A percentile compares a stretch with the other conserved stretches of the same genome.
Evolutionary conservation across 2,888 invertebrate species (phyloP).

Genomic region (Leuctra nigra): DNA sequence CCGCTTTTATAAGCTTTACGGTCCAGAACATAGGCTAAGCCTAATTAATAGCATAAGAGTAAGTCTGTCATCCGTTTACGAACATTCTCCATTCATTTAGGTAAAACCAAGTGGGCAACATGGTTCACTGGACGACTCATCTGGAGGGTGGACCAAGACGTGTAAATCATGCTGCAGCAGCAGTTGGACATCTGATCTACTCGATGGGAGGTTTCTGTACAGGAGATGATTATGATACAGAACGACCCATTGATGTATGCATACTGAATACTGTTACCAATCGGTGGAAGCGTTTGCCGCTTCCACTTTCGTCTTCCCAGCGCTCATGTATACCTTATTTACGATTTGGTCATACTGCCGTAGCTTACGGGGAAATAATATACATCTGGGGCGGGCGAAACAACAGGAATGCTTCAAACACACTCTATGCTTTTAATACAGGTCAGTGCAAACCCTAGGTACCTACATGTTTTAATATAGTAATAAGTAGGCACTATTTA

Average conservation of each 20-base stretch:
- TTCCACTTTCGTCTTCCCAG: conserved; percentile 44
- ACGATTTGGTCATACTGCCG: conserved; percentile 89
- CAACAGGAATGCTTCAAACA: conserved; percentile 73
- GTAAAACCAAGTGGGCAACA: too few relatives aligned
- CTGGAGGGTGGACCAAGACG: conserved; percentile 86
- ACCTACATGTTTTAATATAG: too few relatives aligned
- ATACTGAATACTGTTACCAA: conserved; percentile 63
- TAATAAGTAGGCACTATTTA: too few relatives aligned
- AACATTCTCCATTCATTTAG: too few relatives aligned
- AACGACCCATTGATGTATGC: conserved; percentile 79
- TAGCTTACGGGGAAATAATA: conserved; percentile 66
- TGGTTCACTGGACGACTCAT: conserved; percentile 78
- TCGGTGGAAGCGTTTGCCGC: conserved; percentile 41
- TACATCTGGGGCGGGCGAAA: conserved; percentile 93
- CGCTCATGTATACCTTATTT: conserved; percentile 62
- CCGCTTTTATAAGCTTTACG: too few relatives aligned
- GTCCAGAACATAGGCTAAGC: too few relatives aligned
- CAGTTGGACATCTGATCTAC: conserved; percentile 70
- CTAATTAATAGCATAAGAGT: too few relatives aligned
- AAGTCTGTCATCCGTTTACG: too few relatives aligned
- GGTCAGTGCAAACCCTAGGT: too few relatives aligned
- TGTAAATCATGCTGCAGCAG: conserved; percentile 88
- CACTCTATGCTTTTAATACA: conserved; percentile 75
- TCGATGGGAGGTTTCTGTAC: conserved; percentile 92
- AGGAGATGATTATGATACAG: conserved; percentile 67